phyloP scores from a whole-genome alignment of 2,113 vertebrate species.

The Psephotus haematonotus region DNA sequence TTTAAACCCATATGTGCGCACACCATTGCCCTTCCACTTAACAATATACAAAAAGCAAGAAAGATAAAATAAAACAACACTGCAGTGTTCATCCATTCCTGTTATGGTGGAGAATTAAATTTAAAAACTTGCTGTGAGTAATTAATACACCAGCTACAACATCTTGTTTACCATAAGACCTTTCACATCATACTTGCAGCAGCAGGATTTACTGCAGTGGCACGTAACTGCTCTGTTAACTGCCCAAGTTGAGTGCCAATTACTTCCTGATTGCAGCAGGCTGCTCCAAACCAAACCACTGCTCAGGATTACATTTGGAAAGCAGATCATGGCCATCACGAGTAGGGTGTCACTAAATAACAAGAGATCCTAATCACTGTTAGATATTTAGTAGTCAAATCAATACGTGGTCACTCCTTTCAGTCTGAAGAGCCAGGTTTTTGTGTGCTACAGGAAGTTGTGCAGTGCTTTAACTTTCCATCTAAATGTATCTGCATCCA shows the following conservation, averaged over 20 bases:
- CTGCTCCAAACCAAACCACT: not conserved
- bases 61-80: not conserved
- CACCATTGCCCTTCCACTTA: not conserved
- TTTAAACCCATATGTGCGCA: not conserved
- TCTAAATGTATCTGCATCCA: conserved; percentile 9
- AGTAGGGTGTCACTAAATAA: not conserved
- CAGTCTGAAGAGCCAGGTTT: not conserved
- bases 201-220: not conserved
- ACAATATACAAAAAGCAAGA: not conserved
- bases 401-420: not conserved
- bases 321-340: not conserved
- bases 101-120: not conserved
- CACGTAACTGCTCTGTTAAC: not conserved
- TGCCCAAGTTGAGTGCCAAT: not conserved
- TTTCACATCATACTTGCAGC: not conserved
- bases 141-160: not conserved
- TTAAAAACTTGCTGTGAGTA: not conserved
- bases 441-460: not conserved
- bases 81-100: not conserved
- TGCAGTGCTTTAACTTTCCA: not conserved
- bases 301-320: not conserved
- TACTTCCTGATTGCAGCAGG: not conserved
- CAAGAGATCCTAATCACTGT: not conserved
- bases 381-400: not conserved
- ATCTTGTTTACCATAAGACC: not conserved